These are phyloP conservation scores for Scopus umbretta DNA, from an alignment of 2,113 vertebrate species.

Conservation along the genomic window DNA sequence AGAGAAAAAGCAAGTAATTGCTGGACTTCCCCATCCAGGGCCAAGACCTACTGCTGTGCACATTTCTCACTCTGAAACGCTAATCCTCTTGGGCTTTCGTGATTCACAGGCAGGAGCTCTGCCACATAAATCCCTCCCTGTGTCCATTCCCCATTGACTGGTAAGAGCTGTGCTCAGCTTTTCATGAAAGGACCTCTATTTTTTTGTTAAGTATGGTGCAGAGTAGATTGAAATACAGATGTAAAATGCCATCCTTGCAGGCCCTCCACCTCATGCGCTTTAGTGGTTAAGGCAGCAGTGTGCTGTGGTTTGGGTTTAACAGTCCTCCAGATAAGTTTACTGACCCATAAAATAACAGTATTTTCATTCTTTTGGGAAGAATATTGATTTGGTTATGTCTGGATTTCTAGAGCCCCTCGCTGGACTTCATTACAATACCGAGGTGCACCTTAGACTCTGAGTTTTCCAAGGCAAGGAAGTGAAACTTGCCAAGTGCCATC, in stretches of 20 bases:
- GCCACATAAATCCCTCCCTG: neutral
- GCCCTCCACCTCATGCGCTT: fast-evolving
- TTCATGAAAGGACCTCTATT: neutral
- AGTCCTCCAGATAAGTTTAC: neutral
- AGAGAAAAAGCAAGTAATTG: neutral
- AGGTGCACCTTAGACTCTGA: neutral
- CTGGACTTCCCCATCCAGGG: neutral
- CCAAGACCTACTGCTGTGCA: neutral
- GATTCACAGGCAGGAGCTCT: neutral
- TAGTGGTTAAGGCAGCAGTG: neutral
- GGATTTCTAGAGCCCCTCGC: neutral
- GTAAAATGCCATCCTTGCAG: neutral
- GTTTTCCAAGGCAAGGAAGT: neutral
- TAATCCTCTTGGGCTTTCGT: neutral
- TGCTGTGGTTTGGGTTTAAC: neutral
- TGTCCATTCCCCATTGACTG: neutral
- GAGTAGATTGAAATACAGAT: neutral
- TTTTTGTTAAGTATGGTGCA: neutral
- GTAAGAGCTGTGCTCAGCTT: neutral
- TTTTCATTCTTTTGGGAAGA: neutral
- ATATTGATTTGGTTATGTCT: neutral
- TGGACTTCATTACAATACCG: neutral
- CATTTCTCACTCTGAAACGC: neutral
- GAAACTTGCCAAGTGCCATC: neutral
- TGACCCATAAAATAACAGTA: neutral